Conservation (phyloP, 2,797 vertebrate genomes). For the Megaceryle alcyon region DNA sequence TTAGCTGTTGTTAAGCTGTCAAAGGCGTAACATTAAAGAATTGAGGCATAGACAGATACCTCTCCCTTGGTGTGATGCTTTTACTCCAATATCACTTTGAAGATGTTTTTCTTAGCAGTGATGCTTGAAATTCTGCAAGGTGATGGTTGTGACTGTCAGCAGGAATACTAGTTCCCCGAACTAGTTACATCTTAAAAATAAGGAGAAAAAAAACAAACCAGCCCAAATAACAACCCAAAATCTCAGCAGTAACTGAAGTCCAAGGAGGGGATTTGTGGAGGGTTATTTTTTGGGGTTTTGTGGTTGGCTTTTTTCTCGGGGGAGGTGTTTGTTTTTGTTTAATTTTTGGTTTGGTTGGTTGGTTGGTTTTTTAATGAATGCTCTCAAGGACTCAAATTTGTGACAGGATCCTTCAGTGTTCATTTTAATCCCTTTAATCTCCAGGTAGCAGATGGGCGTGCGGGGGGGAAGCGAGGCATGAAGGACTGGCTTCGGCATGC, state of each 20-base stretch:
- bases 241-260: neutral
- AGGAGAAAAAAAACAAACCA: neutral
- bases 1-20: slow-evolving; percentile 13
- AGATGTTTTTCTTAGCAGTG: neutral
- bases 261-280: neutral
- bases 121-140: neutral
- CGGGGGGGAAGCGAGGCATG: neutral
- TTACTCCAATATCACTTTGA: neutral
- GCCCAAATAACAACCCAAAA: neutral
- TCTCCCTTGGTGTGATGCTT: neutral
- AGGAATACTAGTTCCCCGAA: neutral
- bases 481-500: neutral
- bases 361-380: neutral
- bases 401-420: neutral
- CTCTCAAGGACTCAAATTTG: neutral
- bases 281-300: too few species aligned
- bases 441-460: too few species aligned
- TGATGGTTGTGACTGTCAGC: neutral
- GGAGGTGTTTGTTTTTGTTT: too few species aligned
- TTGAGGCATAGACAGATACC: neutral
- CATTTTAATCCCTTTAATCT: neutral
- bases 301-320: neutral
- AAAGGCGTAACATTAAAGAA: neutral
- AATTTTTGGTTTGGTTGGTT: too few species aligned
- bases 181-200: neutral